Evolutionary conservation across 92 coral and sea anemone species (phyloP), one percentile per base, ranked within the genome.

Genomic region (Umimayanthus kanabou): DNA sequence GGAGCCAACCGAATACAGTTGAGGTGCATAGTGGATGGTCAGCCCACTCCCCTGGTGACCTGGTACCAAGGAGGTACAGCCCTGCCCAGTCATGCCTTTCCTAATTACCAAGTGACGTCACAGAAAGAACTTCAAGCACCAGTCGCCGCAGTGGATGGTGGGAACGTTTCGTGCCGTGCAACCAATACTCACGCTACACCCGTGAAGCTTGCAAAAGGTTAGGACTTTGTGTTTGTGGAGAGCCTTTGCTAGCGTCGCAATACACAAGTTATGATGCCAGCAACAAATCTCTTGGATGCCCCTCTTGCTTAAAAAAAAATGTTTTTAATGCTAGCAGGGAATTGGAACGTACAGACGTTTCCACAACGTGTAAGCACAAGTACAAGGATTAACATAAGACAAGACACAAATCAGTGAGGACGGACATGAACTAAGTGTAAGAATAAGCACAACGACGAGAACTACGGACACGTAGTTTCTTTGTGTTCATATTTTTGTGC

Each of bases 91-190:
- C 90, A 88, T 77, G 88, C 87, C 40, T 95, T 84, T 88, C 92
- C 93, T 13, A 85, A 86, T 50, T 91, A 87, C 81, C 86, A 45
- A 66, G 93, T 95, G 90, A 88, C 89, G 72, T 65, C 79, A 37
- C 86, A 67, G 71, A 82, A 85, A 2, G 87, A 88, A 58, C 95
- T 97, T 4, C 80, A 64, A 18, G 82, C 91, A 66, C 94, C 98
- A 75, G 76, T 85, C 76, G 87, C 88, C 23, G 65, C 88, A 13
- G 77, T 92, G 45, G 88, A 90, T 49, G 80, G 88, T 75, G 92
- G 89, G 69, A 90, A 88, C 30, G 92, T 95, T 58, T 69, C 93
- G 42, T 97, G 99, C 85, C 88, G 92, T 80, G 96, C 97, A 40
- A 82, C 84, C 14, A 97, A 95, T 88, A 92, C 92, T 1, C 98